Evolutionary conservation across 2,888 invertebrate species (phyloP).

Genomic region (Micropterix aruncella): DNA sequence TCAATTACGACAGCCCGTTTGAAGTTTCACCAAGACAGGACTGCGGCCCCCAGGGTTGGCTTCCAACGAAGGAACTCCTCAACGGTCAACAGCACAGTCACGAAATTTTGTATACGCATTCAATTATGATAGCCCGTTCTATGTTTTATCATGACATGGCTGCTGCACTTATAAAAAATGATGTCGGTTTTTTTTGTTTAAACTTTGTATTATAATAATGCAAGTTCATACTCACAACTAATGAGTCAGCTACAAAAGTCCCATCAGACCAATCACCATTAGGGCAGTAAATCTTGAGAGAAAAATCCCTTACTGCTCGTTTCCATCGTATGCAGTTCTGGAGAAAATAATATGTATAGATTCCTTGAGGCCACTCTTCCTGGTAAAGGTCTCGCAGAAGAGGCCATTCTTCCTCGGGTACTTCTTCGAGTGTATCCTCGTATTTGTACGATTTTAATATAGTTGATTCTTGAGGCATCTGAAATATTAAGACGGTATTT

Average conservation of each 20-base stretch:
- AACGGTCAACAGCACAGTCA: too few species aligned
- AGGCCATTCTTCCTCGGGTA: slow-evolving; percentile 16
- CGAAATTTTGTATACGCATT: too few species aligned
- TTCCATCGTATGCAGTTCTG: slow-evolving; percentile 17
- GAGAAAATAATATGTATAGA: slow-evolving; percentile 18
- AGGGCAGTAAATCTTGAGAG: slow-evolving; percentile 16
- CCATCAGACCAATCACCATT: slow-evolving; percentile 16
- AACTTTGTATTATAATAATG: too few species aligned
- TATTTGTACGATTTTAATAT: background rate
- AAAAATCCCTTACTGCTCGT: slow-evolving; percentile 11
- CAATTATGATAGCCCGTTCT: too few species aligned
- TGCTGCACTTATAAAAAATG: too few species aligned
- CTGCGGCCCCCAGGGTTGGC: too few species aligned
- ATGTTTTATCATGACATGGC: too few species aligned
- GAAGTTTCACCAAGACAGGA: too few species aligned
- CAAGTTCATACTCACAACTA: background rate
- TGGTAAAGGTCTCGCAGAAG: slow-evolving; percentile 15
- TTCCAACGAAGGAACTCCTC: too few species aligned
- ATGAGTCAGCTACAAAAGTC: slow-evolving; percentile 16
- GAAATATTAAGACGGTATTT: too few species aligned
- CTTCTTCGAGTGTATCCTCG: slow-evolving; percentile 12
- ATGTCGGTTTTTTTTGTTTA: too few species aligned
- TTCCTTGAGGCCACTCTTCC: slow-evolving; percentile 16
- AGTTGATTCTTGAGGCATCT: background rate
- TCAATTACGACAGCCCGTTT: too few species aligned